Base-by-base conservation (phyloP, 2,888 invertebrate species). In the Muschampia plurimacula region DNA sequence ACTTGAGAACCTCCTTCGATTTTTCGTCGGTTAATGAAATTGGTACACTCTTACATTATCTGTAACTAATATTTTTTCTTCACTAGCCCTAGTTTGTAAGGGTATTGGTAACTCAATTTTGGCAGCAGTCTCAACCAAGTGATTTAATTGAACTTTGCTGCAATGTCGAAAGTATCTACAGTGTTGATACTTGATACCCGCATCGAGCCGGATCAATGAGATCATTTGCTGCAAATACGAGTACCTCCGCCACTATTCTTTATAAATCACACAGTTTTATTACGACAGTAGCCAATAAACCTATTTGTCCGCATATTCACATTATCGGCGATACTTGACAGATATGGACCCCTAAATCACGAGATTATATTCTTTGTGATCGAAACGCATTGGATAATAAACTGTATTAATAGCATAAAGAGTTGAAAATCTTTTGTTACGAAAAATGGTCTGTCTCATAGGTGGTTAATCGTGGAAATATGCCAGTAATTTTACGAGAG, bases 231-330 rank as follows among this genome's bases (percentile, higher is more conserved):
- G 77, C 79, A 77, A 72, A 75, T 82, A 80, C 79, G 80, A 82
- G 81, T 81, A 82, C 80, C 79, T 74, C 69, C 74, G 83, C 79
- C 79, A 77, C 82, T 79, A 81, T 78, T 79, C 77, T 77, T 81
- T 80, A 85, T 92, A 91, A 92, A 92, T 92, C 90, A 87, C 80
- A 75, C 75, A 79, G 79, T 81, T 93, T 93, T 92, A 93, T 88
- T 84, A 83, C 86, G 84, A 86, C 87, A 87, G 88, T 86, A 89
- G 84, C 85, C 90, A 87, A 89, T 93, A 93, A 93, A 93, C 91
- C 91, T 91, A 91, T 92, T 92, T 91, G 91, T 90, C 85, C 84
- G 64, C 77, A 82, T 85, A 84, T 87, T 87, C 85, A 86, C 86
- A 87, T 90, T 86, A 91, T 91, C 91, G 90, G 89, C 88, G 88